Conservation (phyloP, 2,888 invertebrate species). For the Drosophila picticornis region DNA sequence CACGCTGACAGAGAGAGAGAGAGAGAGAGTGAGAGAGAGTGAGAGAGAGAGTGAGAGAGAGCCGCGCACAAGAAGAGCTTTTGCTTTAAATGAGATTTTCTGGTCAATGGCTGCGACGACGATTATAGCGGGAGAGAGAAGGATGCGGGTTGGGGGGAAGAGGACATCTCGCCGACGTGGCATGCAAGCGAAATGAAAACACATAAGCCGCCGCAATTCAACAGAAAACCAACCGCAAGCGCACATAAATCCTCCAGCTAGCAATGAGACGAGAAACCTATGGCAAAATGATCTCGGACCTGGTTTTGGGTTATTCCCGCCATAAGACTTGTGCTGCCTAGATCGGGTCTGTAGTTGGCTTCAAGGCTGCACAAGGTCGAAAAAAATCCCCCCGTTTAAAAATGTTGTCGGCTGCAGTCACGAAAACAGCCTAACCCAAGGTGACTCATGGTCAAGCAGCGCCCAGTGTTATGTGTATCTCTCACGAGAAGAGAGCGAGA, state of each 20-base stretch:
- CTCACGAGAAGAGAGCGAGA: conserved; percentile 5
- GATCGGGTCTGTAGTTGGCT: neutral
- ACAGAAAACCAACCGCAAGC: conserved; percentile 55
- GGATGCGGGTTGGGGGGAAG: neutral
- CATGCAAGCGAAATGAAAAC: conserved; percentile 60
- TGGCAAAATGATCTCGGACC: conserved; percentile 1
- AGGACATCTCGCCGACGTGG: conserved; percentile 49
- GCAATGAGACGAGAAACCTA: neutral
- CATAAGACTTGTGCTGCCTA: conserved; percentile 28
- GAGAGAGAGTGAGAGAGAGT: conserved; percentile 13
- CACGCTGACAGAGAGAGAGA: conserved; percentile 8
- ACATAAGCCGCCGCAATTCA: conserved; percentile 47
- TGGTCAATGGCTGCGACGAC: conserved; percentile 47
- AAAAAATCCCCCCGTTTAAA: conserved; percentile 20
- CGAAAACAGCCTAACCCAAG: conserved; percentile 23
- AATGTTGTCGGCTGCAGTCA: conserved; percentile 22
- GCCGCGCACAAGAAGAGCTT: neutral
- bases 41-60: conserved; percentile 15
- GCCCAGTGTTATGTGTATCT: neutral
- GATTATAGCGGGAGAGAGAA: neutral
- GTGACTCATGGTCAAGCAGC: conserved; percentile 39
- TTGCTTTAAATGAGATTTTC: conserved; percentile 55
- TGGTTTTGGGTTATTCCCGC: conserved; percentile 50
- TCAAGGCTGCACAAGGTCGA: conserved; percentile 16
- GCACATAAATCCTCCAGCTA: conserved; percentile 48